A percentile compares a stretch with the other conserved stretches of the same genome.
phyloP scores from a whole-genome alignment of 2,888 invertebrate species.

The Boloria selene region DNA sequence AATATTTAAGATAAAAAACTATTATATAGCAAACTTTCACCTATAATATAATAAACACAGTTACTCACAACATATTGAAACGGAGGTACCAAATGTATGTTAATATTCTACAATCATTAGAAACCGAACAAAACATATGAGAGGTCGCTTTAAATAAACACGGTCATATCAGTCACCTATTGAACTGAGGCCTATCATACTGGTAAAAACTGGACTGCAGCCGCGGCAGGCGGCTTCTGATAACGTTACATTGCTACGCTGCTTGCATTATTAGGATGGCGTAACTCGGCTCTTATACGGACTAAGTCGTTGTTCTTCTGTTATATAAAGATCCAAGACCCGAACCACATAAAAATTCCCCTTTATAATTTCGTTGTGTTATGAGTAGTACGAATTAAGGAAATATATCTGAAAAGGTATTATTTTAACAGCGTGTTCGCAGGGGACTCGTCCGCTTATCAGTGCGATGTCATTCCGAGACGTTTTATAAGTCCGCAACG shows the following conservation, averaged over 20 bases:
- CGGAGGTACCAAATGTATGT: no score
- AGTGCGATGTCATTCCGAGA: slow-evolving; percentile 68
- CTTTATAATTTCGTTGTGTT: no score
- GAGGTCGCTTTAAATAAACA: slow-evolving; percentile 74
- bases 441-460: slow-evolving; percentile 76
- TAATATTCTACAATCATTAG: slow-evolving; percentile 13
- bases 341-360: background rate
- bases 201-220: slow-evolving; percentile 81
- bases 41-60: no score
- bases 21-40: no score
- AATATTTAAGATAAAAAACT: no score
- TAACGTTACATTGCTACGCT: slow-evolving; percentile 58
- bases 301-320: slow-evolving; percentile 33
- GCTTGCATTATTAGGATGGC: slow-evolving; percentile 34
- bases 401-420: slow-evolving; percentile 1
- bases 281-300: slow-evolving; percentile 33
- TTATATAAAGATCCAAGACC: slow-evolving; percentile 12
- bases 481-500: slow-evolving; percentile 75
- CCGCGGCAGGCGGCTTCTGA: slow-evolving; percentile 77
- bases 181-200: slow-evolving; percentile 82
- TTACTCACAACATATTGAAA: no score
- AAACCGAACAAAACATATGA: slow-evolving; percentile 62
- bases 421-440: slow-evolving; percentile 44
- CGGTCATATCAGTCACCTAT: slow-evolving; percentile 80
- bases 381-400: background rate